phyloP scores from a whole-genome alignment of 64 coral and sea anemone genomes.

The Platygyra sinensis region DNA sequence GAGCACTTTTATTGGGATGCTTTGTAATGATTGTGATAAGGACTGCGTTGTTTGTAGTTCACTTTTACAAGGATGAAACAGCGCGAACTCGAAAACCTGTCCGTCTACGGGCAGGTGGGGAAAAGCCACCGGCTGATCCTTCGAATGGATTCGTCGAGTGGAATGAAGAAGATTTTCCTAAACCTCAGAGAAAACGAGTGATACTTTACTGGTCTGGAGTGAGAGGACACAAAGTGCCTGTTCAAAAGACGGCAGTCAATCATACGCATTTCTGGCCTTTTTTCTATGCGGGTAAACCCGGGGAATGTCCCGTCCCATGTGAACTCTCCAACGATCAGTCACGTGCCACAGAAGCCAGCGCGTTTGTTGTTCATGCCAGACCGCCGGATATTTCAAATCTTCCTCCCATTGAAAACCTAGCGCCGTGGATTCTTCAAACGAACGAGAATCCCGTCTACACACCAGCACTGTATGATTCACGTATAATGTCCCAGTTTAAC shows the following conservation, averaged over 20 bases:
- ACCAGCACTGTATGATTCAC: constrained; percentile 56
- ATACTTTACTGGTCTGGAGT: constrained; percentile 96
- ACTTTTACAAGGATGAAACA: constrained; percentile 58
- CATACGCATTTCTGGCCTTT: constrained; percentile 93
- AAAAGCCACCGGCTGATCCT: constrained; percentile 11
- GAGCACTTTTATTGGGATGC: constrained; percentile 35
- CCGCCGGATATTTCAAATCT: constrained; percentile 80
- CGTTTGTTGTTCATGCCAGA: constrained; percentile 90
- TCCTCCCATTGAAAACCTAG: constrained; percentile 79
- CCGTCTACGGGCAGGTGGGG: constrained; percentile 9
- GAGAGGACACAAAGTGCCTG: constrained; percentile 74
- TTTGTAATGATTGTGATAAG: constrained; percentile 47
- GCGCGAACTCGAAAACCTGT: constrained; percentile 1
- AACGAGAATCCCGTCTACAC: constrained; percentile 98
- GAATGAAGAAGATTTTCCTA: constrained; percentile 65
- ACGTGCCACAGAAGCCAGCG: constrained; percentile 70
- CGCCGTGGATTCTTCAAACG: constrained; percentile 96
- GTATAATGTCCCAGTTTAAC: constrained; percentile 93
- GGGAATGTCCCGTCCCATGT: constrained; percentile 89
- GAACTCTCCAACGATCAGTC: constrained; percentile 83
- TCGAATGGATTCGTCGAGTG: constrained; percentile 43
- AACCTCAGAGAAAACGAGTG: constrained; percentile 59
- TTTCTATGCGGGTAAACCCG: constrained; percentile 90
- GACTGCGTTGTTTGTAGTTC: constrained; percentile 68
- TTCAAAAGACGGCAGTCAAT: constrained; percentile 75